phyloP scores from a whole-genome alignment of 2,888 invertebrate species.

The Dascillus cervinus region DNA sequence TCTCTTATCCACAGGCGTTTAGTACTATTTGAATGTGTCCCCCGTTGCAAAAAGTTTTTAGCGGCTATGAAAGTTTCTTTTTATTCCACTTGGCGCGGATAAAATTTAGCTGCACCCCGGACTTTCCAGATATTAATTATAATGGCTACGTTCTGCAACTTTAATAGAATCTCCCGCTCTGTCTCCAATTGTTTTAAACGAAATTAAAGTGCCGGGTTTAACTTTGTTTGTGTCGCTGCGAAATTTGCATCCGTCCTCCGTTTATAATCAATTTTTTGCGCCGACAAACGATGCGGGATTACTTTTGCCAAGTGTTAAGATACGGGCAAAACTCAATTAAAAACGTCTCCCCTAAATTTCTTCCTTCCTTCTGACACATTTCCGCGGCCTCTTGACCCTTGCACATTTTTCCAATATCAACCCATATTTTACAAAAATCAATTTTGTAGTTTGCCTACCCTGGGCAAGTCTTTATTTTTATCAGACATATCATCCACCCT shows the following conservation, averaged over 20 bases:
- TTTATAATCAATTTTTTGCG: too few species aligned
- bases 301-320: too few species aligned
- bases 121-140: constrained; percentile 23
- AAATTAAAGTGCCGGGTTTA: constrained; percentile 17
- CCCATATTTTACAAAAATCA: too few species aligned
- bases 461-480: too few species aligned
- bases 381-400: too few species aligned
- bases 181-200: constrained; percentile 20
- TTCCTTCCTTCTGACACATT: too few species aligned
- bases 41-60: constrained; percentile 27
- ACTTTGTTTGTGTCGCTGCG: constrained; percentile 13
- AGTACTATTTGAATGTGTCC: constrained; percentile 36
- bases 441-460: too few species aligned
- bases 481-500: too few species aligned
- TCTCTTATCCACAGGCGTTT: constrained; percentile 29
- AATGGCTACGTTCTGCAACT: constrained; percentile 12
- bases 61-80: constrained; percentile 22
- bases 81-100: constrained; percentile 18
- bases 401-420: too few species aligned
- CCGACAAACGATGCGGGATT: too few species aligned
- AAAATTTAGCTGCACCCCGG: constrained; percentile 17
- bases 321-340: too few species aligned
- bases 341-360: too few species aligned
- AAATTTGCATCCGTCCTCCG: constrained; percentile 2
- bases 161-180: constrained; percentile 15